Evolutionary conservation across 2,797 vertebrate genomes (phyloP).

Genomic region (Oryzias sinensis): DNA sequence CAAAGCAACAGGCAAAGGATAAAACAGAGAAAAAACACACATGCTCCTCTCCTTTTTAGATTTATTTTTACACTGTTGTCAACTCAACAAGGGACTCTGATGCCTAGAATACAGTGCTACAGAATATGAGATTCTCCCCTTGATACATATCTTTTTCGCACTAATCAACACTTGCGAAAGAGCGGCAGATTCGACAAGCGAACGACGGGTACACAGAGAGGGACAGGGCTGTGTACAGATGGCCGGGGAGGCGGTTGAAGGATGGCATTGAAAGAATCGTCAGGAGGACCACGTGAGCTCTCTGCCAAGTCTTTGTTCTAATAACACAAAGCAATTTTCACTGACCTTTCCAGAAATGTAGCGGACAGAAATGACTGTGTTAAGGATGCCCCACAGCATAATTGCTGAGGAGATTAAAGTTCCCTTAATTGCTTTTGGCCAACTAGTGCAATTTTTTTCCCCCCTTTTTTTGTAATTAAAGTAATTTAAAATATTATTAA

Average conservation of each 20-base stretch:
- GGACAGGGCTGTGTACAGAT: conserved; percentile 65
- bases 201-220: conserved; percentile 36
- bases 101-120: conserved; percentile 33
- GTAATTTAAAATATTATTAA: conserved; percentile 98
- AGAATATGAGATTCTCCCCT: conserved; percentile 12
- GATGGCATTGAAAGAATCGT: conserved; percentile 55
- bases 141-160: conserved; percentile 55
- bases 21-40: conserved; percentile 10
- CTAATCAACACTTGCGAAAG: conserved; percentile 64
- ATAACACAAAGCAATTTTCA: conserved; percentile 88
- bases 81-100: conserved; percentile 36
- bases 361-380: conserved; percentile 82
- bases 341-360: conserved; percentile 85
- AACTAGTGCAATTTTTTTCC: conserved; percentile 88
- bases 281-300: conserved; percentile 62
- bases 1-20: conserved; percentile 34
- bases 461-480: conserved; percentile 92
- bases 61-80: conserved; percentile 24
- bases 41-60: not conserved
- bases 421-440: conserved; percentile 96
- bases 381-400: conserved; percentile 95
- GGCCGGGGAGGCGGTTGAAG: conserved; percentile 60
- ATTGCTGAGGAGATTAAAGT: conserved; percentile 96
- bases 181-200: conserved; percentile 27
- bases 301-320: conserved; percentile 79